Percentiles rank a stretch among this genome's conserved stretches.
phyloP scores from a whole-genome alignment of 2,113 vertebrate species.

The Todiramphus saurophagus region DNA sequence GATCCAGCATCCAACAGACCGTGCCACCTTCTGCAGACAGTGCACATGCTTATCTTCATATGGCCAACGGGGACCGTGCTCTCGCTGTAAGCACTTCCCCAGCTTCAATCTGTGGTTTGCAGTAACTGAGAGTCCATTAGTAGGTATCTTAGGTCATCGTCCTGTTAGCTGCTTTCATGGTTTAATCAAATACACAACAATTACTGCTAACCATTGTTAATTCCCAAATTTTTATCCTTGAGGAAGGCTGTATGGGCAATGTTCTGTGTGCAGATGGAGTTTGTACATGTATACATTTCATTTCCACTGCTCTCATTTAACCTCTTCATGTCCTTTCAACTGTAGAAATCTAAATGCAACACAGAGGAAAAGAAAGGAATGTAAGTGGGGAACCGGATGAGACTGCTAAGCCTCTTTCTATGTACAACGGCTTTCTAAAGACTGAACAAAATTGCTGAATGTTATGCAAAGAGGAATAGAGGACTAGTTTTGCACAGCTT shows the following conservation, averaged over 20 bases:
- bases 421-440: not conserved
- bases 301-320: not conserved
- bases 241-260: not conserved
- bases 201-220: not conserved
- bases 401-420: not conserved
- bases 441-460: not conserved
- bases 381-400: not conserved
- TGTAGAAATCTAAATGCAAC: not conserved
- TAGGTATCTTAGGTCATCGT: not conserved
- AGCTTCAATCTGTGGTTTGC: not conserved
- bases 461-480: not conserved
- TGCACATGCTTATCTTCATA: not conserved
- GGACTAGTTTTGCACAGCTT: not conserved
- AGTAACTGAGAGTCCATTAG: not conserved
- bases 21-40: not conserved
- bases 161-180: not conserved
- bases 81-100: not conserved
- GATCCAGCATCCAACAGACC: not conserved
- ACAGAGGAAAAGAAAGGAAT: not conserved
- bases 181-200: not conserved
- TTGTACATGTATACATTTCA: not conserved
- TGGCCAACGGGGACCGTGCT: not conserved
- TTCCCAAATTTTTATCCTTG: not conserved
- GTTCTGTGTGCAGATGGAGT: not conserved
- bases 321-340: not conserved